These are phyloP conservation scores for Corythornis vintsioides DNA, from an alignment of 2,113 vertebrate species.

Conservation along the genomic window DNA sequence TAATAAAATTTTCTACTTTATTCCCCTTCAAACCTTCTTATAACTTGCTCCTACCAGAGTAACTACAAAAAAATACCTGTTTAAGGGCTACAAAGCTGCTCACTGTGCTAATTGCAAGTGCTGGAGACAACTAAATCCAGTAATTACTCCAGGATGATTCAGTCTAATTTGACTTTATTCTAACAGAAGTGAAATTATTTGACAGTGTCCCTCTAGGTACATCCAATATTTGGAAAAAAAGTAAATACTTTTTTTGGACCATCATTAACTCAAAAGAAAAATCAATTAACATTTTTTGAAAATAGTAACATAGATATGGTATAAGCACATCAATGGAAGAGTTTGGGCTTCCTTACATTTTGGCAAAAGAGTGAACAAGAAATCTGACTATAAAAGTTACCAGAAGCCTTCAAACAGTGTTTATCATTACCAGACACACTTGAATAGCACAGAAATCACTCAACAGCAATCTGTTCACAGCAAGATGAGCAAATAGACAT, in stretches of 20 bases:
- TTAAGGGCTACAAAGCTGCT: background rate
- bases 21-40: background rate
- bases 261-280: background rate
- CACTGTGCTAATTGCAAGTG: fast-evolving
- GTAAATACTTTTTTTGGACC: background rate
- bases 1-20: background rate
- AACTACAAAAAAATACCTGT: background rate
- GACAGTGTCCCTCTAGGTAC: background rate
- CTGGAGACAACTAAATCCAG: background rate
- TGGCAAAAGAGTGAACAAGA: background rate
- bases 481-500: background rate
- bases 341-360: background rate
- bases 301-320: background rate
- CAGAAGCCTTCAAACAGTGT: background rate
- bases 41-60: background rate
- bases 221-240: background rate
- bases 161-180: background rate
- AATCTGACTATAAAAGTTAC: background rate
- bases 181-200: background rate
- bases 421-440: background rate
- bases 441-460: background rate
- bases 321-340: background rate
- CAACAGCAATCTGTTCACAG: background rate
- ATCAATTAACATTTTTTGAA: background rate
- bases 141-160: background rate